Evolutionary conservation across 1,140 invertebrate genomes (phyloP).

Genomic region (Drosophila aff.): DNA sequence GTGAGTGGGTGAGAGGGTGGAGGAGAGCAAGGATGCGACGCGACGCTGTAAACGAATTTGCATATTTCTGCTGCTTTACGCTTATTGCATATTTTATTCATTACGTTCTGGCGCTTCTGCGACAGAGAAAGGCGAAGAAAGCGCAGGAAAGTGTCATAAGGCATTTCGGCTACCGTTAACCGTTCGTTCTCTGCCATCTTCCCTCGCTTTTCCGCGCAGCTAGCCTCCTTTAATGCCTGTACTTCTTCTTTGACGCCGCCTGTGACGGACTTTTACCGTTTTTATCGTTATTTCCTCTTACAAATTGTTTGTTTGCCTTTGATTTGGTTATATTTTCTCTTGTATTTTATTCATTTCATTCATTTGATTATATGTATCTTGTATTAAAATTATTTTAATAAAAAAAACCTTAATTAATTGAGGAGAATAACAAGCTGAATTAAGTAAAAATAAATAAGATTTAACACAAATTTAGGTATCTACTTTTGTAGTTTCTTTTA

Average conservation of each 20-base stretch:
- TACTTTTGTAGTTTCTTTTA: neutral
- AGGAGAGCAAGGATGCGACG: conserved; percentile 10
- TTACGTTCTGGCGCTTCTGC: conserved; percentile 73
- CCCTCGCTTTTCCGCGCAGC: neutral
- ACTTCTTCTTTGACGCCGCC: neutral
- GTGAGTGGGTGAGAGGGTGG: neutral
- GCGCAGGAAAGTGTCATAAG: conserved; percentile 73
- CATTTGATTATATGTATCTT: neutral
- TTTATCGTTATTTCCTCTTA: conserved; percentile 31
- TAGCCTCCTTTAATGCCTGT: neutral
- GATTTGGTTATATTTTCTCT: neutral
- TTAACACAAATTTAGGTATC: neutral
- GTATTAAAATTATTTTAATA: neutral
- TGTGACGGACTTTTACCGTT: conserved; percentile 18
- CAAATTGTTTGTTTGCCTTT: no score
- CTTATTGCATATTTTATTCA: conserved; percentile 82
- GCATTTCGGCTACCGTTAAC: conserved; percentile 55
- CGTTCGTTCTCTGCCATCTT: neutral
- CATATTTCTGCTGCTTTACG: conserved; percentile 75
- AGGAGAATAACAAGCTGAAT: neutral
- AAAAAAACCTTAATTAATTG: neutral
- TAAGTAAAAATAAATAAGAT: neutral
- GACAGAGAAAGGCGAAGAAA: conserved; percentile 23
- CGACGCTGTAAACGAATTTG: conserved; percentile 66
- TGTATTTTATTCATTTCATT: neutral